Base-by-base conservation (phyloP, 1,140 invertebrate genomes). In the Mycetomoellerius zeteki region DNA sequence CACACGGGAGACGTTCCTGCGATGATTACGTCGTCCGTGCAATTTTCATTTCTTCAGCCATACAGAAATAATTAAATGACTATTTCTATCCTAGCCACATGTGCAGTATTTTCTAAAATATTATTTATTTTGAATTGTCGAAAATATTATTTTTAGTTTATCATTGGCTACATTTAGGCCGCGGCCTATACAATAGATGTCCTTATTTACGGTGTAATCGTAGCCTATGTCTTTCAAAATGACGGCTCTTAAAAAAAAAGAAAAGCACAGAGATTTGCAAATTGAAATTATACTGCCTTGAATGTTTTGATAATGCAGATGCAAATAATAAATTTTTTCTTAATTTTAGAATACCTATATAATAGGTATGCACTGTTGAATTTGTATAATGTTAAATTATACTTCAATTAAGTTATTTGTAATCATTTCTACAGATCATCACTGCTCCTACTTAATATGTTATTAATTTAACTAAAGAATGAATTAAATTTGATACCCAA, bases 11-110 rank as follows among this genome's bases (percentile, higher is more conserved):
- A 82, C 33, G 12, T 21, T 37, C 19, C 33, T 33, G 80, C 37
- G 67, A 72, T 21, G n/a, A 80, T 80, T 54, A 67, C 43, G 75
- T 77, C 10, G 47, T 12, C n/a, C 27, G 50, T 8, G 50, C 19
- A 80, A 21, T 69, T 80, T 82, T 82, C 52, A 47, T 72, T 72
- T 82, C 24, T 67, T 21, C 27, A 8, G 52, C 14, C 3, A 21
- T 56, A 27, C 50, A n/a, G 14, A 82, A 82, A 30, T 82, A 43
- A 82, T 82, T 19, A 27, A 43, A 1, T 19, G 37, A 30, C 33
- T 71, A 43, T 43, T 50, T 30, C 56, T 60, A 43, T 2, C n/a
- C 24, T 43, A 12, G 16, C n/a, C 10, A 2, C n/a, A 19, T 14
- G 24, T 54, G 5, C 75, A 16, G 30, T 33, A 21, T 60, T 27